Conservation (phyloP, 2,888 invertebrate genomes). For the Callinectes sapidus region DNA sequence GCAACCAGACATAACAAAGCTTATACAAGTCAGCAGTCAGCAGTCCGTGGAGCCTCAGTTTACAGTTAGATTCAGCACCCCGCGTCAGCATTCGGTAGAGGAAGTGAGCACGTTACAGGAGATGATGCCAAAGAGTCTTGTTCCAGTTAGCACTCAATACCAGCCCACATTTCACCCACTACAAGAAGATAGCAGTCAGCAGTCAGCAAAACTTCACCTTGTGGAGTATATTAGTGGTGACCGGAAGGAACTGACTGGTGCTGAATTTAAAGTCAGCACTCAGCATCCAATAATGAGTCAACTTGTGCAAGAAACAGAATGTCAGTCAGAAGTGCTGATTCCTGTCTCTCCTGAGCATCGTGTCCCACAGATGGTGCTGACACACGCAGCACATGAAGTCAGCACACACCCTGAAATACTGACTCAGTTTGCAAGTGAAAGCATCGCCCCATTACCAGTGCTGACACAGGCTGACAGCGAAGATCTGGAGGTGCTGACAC, state of each 20-base stretch:
- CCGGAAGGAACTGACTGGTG: background rate
- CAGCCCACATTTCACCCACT: background rate
- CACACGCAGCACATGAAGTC: background rate
- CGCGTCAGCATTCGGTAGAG: background rate
- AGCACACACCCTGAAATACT: conserved; percentile 20
- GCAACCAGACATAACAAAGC: background rate
- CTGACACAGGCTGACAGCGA: background rate
- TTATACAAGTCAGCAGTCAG: background rate
- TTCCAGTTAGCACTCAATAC: background rate
- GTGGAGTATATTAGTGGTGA: background rate
- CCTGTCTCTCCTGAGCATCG: background rate
- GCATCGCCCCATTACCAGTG: conserved; percentile 1
- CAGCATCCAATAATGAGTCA: background rate
- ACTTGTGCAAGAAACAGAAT: background rate
- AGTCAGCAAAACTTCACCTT: background rate
- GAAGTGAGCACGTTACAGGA: background rate
- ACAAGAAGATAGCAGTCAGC: background rate
- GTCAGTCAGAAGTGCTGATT: background rate
- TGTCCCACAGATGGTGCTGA: background rate
- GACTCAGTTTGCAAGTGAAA: conserved; percentile 3
- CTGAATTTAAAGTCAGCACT: conserved; percentile 7
- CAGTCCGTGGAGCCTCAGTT: background rate
- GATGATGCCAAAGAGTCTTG: background rate
- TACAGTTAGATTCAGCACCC: background rate
- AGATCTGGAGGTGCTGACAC: background rate